Percentiles rank a stretch among this genome's conserved stretches.
These are phyloP conservation scores for Malthinus seriepunctatus DNA, from an alignment of 2,888 invertebrate genomes.

Conservation along the genomic window DNA sequence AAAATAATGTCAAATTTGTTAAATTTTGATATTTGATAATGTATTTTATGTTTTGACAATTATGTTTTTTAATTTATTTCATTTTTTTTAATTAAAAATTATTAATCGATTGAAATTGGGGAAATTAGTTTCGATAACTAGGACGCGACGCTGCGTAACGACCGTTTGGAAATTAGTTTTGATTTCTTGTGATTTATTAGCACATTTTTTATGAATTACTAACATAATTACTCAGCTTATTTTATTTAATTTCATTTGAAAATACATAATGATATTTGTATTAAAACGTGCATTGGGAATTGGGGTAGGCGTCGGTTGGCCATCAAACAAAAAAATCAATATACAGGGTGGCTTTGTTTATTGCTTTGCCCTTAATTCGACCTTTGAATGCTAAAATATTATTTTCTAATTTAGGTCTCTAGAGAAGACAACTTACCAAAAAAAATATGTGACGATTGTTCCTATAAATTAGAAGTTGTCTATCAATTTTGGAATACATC, in stretches of 20 bases:
- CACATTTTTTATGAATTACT: neutral
- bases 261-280: no score
- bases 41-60: neutral
- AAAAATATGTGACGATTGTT: slow-evolving; percentile 72
- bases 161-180: slow-evolving; percentile 4
- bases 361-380: no score
- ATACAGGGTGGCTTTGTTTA: slow-evolving; percentile 34
- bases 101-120: neutral
- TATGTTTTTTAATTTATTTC: neutral
- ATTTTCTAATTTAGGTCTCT: slow-evolving; percentile 58
- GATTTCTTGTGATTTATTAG: neutral
- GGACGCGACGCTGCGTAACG: neutral
- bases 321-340: slow-evolving; percentile 34
- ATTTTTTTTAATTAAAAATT: neutral
- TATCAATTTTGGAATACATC: slow-evolving; percentile 74
- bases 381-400: slow-evolving; percentile 7
- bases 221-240: no score
- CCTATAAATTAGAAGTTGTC: slow-evolving; percentile 70
- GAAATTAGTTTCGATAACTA: neutral
- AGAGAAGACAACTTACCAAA: slow-evolving; percentile 70
- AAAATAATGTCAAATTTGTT: slow-evolving; percentile 1
- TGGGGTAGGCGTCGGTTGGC: no score
- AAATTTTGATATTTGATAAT: slow-evolving; percentile 6
- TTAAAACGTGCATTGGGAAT: no score
- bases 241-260: no score